Base-by-base conservation (phyloP, 2,888 invertebrate genomes). In the Synanthedon myopaeformis region DNA sequence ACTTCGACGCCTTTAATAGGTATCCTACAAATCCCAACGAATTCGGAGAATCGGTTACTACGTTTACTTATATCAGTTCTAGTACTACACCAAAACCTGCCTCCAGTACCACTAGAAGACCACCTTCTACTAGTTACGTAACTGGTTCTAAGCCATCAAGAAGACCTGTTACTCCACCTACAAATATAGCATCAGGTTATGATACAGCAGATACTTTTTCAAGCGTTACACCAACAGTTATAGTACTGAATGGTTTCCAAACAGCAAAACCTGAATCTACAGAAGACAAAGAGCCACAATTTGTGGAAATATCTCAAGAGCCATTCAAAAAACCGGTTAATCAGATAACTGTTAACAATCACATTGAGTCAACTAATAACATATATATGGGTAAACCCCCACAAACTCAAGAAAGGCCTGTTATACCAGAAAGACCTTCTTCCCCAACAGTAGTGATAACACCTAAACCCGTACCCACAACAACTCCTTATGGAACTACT, bases 401-500 rank as follows among this genome's bases (percentile, higher is more conserved):
- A 14, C 61, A 67, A 8, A 62, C 59, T 11, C 86, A 89, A 8
- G 89, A 90, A 41, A 82, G 82, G 53, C 35, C 35, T 35, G 35
- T 35, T 10, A 2, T 35, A 35, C 86, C 89, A 8, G 89, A 90
- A 41, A 82, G 82, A 53, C 91, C 82, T 0, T 78, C 92, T 10
- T 88, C 89, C 1, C 91, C 92, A 1, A 92, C 92, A 0, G 85
- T 92, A 5, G 80, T 91, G 3, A 92, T 92, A 11, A 93, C 93
- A 3, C 92, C 92, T 3, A 93, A 92, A 69, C 93, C 92, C 1
- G 88, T 89, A 0, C 72, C 79, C 1, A 64, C 64, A 0, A 82
- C 86, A 0, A 80, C 82, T 14, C 82, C 84, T 2, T 81, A 74
- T 28, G 59, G 61, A 12, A 61, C 69, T 13, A 69, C 71, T 19